A percentile compares a stretch with the other conserved stretches of the same genome.
These are phyloP conservation scores for Pyrocoelia pectoralis DNA, from an alignment of 2,888 invertebrate genomes.

Conservation along the genomic window DNA sequence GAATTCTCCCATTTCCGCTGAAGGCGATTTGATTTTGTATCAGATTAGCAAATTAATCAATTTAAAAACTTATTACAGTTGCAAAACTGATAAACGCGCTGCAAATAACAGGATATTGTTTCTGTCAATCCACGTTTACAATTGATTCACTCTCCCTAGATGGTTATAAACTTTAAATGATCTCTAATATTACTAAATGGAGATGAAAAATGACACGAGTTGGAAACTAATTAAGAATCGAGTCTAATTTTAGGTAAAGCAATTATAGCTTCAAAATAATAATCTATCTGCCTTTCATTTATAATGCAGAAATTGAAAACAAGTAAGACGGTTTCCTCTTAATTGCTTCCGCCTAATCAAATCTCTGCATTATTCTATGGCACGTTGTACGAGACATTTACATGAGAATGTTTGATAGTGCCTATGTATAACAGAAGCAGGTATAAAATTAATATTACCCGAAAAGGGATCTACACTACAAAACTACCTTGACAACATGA, in stretches of 20 bases:
- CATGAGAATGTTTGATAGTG: not conserved
- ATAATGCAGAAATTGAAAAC: no score
- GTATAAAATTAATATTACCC: not conserved
- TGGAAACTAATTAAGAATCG: no score
- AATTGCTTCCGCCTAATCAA: not conserved
- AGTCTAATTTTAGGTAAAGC: no score
- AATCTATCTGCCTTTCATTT: no score
- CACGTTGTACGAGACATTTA: not conserved
- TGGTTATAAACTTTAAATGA: no score
- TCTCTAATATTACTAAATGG: no score
- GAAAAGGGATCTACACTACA: not conserved
- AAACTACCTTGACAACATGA: not conserved
- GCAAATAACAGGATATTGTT: no score
- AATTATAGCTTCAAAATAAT: no score
- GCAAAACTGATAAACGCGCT: not conserved
- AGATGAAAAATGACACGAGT: no score
- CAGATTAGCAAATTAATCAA: conserved; percentile 3
- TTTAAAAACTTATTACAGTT: conserved; percentile 1
- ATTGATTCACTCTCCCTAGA: no score
- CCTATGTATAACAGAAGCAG: not conserved
- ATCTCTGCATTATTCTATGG: not conserved
- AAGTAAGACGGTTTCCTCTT: not conserved
- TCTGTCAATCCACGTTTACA: no score
- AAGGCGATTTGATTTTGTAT: not conserved
- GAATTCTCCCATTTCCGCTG: not conserved